A percentile compares a stretch with the other conserved stretches of the same genome.
Conservation (phyloP, 2,113 vertebrate genomes). For the Stomatorhinus ivindoensis region DNA sequence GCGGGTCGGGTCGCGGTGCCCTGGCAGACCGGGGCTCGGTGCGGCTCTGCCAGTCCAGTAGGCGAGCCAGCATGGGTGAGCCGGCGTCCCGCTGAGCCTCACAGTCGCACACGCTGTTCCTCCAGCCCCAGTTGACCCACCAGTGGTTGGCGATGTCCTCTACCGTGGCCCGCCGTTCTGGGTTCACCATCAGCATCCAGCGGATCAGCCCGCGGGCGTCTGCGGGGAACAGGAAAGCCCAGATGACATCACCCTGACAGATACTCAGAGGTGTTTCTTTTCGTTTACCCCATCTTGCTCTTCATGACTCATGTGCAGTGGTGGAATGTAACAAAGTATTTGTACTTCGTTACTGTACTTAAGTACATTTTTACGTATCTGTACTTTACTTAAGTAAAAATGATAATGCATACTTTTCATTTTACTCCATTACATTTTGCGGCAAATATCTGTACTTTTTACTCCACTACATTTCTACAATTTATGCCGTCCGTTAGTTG, state of each 20-base stretch:
- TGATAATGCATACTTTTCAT: no score
- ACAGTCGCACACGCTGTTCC: slow-evolving; percentile 93
- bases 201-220: slow-evolving; percentile 95
- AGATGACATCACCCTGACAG: not conserved
- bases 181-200: slow-evolving; percentile 99
- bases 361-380: no score
- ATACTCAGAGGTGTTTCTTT: not conserved
- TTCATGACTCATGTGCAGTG: no score
- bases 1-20: slow-evolving; percentile 26
- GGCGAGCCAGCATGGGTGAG: slow-evolving; percentile 84
- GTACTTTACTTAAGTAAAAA: no score
- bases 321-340: no score
- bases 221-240: slow-evolving; percentile 33
- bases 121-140: slow-evolving; percentile 99
- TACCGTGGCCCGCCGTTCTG: slow-evolving; percentile 90
- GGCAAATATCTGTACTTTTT: no score
- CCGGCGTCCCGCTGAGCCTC: slow-evolving; percentile 74
- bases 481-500: no score
- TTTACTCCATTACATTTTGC: no score
- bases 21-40: slow-evolving; percentile 43
- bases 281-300: not conserved
- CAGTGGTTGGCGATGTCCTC: slow-evolving; percentile 98
- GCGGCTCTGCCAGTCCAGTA: slow-evolving; percentile 95
- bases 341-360: no score
- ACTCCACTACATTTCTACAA: no score